A percentile compares a stretch with the other conserved stretches of the same genome.
Conservation (phyloP, 2,113 vertebrate species). For the Empidonax traillii region DNA sequence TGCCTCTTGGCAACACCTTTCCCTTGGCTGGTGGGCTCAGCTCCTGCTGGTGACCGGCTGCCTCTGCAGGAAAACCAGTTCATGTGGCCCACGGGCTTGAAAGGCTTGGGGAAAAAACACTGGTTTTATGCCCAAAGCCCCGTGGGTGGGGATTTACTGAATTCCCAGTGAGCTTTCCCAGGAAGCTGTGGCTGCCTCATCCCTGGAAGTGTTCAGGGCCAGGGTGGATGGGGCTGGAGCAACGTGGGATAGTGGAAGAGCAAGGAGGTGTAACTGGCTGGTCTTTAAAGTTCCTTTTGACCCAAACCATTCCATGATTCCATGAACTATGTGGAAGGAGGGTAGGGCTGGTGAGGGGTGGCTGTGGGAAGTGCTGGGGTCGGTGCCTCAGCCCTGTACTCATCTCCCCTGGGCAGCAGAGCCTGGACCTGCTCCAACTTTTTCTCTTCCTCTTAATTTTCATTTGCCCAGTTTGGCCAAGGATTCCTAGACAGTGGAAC, state of each 20-base stretch:
- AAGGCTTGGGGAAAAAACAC: background rate
- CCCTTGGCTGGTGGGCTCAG: background rate
- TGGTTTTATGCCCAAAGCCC: background rate
- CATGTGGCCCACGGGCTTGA: fast-evolving
- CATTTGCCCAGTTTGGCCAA: background rate
- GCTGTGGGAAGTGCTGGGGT: background rate
- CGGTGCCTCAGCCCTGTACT: background rate
- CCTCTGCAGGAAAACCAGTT: background rate
- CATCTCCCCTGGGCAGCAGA: background rate
- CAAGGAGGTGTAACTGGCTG: background rate
- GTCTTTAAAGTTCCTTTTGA: background rate
- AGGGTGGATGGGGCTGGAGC: background rate
- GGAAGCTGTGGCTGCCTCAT: background rate
- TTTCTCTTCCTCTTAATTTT: background rate
- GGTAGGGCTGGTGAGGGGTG: background rate
- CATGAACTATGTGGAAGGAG: background rate
- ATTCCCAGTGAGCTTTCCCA: background rate
- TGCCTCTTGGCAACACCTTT: background rate
- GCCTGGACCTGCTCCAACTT: background rate
- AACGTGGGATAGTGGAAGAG: background rate
- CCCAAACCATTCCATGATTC: background rate
- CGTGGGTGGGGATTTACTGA: fast-evolving
- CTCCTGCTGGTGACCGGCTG: background rate
- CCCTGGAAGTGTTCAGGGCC: background rate
- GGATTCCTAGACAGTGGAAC: background rate